Conservation (phyloP, 1,140 invertebrate species). For the Nephila pilipes region DNA sequence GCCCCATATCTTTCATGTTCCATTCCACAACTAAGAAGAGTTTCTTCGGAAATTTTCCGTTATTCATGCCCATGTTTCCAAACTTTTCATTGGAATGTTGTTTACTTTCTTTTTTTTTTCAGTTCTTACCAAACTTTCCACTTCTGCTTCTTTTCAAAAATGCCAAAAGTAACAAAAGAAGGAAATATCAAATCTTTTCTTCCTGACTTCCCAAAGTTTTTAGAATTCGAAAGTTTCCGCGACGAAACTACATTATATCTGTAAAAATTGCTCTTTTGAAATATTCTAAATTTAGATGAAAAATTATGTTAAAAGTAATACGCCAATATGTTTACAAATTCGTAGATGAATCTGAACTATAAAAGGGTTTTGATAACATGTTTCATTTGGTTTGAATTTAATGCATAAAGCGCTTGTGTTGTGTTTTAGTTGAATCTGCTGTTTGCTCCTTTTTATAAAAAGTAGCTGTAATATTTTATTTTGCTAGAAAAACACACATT, state of each 20-base stretch:
- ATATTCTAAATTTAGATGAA: not conserved
- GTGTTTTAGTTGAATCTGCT: no score
- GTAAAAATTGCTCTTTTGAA: not conserved
- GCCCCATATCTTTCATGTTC: not conserved
- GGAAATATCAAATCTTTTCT: not conserved
- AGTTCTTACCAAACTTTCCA: not conserved
- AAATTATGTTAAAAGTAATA: no score
- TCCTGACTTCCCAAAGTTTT: not conserved
- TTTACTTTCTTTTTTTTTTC: not conserved
- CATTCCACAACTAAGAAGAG: not conserved
- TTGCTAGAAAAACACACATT: no score
- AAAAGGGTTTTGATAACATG: no score
- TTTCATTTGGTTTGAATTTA: no score
- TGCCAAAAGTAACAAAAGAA: not conserved
- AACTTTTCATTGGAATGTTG: not conserved
- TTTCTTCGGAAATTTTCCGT: not conserved
- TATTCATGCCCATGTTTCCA: slow-evolving; percentile 1
- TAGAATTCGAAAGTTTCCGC: not conserved
- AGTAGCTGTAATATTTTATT: no score
- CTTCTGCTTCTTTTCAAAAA: not conserved
- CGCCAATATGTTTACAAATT: no score
- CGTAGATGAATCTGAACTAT: no score
- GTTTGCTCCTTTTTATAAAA: no score
- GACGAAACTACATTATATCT: not conserved
- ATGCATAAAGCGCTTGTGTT: no score